phyloP scores from a whole-genome alignment of 2,113 vertebrate genomes.

The Pipra filicauda region DNA sequence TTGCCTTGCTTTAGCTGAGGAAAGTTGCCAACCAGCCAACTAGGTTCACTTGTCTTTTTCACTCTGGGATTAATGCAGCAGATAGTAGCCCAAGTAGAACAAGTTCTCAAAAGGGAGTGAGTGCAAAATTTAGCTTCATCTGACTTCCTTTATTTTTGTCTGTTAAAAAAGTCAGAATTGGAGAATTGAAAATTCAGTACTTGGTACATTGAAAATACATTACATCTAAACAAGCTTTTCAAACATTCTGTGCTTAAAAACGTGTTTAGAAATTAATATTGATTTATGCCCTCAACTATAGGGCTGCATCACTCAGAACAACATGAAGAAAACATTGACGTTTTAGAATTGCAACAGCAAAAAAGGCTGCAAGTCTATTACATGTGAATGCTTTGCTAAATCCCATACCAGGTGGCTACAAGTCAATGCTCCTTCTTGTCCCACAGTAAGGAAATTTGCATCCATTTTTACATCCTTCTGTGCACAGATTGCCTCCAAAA shows the following conservation, averaged over 20 bases:
- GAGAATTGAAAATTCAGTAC: background rate
- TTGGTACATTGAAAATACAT: background rate
- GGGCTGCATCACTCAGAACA: background rate
- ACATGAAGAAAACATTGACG: background rate
- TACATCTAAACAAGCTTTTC: background rate
- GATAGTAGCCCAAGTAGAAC: background rate
- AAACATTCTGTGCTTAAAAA: background rate
- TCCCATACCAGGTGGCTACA: background rate
- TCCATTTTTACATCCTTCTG: background rate
- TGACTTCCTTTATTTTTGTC: background rate
- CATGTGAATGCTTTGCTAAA: background rate
- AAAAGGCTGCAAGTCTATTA: background rate
- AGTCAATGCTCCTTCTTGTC: background rate
- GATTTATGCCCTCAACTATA: background rate
- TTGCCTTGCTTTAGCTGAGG: background rate
- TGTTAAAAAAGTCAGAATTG: background rate
- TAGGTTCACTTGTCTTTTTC: background rate
- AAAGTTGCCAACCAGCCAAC: background rate
- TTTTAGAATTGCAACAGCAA: background rate
- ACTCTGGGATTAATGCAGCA: background rate
- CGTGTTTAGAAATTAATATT: background rate
- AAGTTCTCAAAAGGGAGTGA: background rate
- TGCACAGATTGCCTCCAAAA: background rate
- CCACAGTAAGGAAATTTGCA: background rate
- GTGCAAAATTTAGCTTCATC: background rate